Conservation (phyloP, 64 coral and sea anemone species). For the Hydrozoanthus tunicans region DNA sequence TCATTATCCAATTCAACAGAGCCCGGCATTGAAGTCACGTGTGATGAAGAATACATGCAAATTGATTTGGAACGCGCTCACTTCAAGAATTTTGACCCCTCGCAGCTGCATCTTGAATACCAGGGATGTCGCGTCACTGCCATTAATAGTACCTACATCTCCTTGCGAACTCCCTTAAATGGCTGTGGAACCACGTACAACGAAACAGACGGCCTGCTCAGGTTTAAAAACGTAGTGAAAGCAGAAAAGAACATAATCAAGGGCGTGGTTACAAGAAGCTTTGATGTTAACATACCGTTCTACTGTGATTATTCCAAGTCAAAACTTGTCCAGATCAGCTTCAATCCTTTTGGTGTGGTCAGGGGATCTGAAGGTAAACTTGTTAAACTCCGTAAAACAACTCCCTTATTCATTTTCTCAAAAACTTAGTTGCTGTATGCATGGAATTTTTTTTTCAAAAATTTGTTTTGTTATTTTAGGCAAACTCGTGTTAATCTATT, state of each 20-base stretch:
- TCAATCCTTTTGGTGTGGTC: constrained; percentile 23
- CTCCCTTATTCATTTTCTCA: too few relatives aligned
- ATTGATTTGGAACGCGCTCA: constrained; percentile 13
- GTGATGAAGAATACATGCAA: constrained; percentile 37
- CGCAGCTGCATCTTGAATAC: constrained; percentile 35
- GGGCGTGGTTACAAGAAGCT: constrained; percentile 43
- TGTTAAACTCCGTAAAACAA: too few relatives aligned
- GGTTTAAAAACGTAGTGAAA: constrained; percentile 54
- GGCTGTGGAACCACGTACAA: constrained; percentile 49
- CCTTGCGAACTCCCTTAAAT: constrained; percentile 48
- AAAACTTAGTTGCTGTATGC: too few relatives aligned
- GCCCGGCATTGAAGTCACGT: constrained; percentile 48
- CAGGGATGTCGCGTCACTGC: constrained; percentile 26
- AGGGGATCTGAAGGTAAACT: constrained; percentile 26
- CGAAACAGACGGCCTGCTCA: constrained; percentile 40
- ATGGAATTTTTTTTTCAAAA: too few relatives aligned
- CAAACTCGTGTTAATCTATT: too few relatives aligned
- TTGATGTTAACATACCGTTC: constrained; percentile 57
- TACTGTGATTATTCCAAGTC: constrained; percentile 69
- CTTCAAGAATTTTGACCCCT: constrained; percentile 43
- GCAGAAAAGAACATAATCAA: neutral
- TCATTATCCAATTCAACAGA: neutral
- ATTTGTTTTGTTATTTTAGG: too few relatives aligned
- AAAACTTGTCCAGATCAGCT: constrained; percentile 31
- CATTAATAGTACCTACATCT: constrained; percentile 26